Percentiles rank a stretch among this genome's conserved stretches.
Evolutionary conservation across 2,113 vertebrate genomes (phyloP).

Genomic region (Xiphophorus hellerii): DNA sequence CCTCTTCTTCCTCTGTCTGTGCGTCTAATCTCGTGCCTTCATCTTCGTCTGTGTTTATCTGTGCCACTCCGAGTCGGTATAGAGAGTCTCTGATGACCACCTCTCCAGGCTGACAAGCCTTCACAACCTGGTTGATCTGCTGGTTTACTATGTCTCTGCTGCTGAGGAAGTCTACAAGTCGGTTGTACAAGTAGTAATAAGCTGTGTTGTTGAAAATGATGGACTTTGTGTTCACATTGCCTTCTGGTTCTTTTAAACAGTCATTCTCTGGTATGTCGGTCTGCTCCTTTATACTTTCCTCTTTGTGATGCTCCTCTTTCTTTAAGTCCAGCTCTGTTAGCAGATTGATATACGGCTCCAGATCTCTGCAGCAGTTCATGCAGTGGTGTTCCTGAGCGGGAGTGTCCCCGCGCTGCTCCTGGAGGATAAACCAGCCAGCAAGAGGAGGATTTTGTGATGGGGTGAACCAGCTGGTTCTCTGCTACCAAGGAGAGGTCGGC

Average conservation of each 20-base stretch:
- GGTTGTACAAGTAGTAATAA: slow-evolving; percentile 97
- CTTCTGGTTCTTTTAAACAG: slow-evolving; percentile 12
- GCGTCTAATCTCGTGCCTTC: slow-evolving; percentile 63
- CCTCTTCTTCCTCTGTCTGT: slow-evolving; percentile 65
- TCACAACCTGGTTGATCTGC: slow-evolving; percentile 92
- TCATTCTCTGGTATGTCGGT: background rate
- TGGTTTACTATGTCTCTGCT: slow-evolving; percentile 92
- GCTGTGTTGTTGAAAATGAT: slow-evolving; percentile 90
- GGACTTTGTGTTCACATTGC: slow-evolving; percentile 62
- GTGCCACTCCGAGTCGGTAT: slow-evolving; percentile 93
- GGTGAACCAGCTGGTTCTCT: slow-evolving; percentile 87
- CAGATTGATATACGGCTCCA: slow-evolving; percentile 84
- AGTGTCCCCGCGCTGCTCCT: slow-evolving; percentile 38
- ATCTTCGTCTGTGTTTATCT: slow-evolving; percentile 90
- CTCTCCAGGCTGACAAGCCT: slow-evolving; percentile 93
- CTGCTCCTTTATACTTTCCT: slow-evolving; percentile 7
- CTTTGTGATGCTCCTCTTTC: slow-evolving; percentile 3
- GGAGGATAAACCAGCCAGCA: slow-evolving; percentile 84
- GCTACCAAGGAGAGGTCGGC: slow-evolving; percentile 79
- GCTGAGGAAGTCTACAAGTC: slow-evolving; percentile 93
- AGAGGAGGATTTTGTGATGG: slow-evolving; percentile 85
- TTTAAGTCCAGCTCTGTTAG: slow-evolving; percentile 68
- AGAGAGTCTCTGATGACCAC: slow-evolving; percentile 94
- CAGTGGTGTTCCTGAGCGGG: slow-evolving; percentile 79
- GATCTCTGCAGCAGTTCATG: slow-evolving; percentile 86